These are phyloP conservation scores for Poeciliopsis occidentalis DNA, from an alignment of 2,113 vertebrate genomes.

Conservation along the genomic window DNA sequence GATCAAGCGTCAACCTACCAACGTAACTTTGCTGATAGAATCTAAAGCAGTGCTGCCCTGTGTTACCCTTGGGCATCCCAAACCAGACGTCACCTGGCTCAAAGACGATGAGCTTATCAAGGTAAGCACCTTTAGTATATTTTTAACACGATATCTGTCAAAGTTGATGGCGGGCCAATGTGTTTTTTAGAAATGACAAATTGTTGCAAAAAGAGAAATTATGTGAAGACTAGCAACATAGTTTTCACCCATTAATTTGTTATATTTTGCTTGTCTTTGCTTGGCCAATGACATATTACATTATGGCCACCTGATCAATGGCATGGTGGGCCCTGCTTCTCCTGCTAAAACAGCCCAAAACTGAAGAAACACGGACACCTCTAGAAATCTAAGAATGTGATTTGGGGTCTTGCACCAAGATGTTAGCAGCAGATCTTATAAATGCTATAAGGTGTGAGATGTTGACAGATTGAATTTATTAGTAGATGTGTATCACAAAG, in stretches of 20 bases:
- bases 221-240: not conserved
- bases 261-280: not conserved
- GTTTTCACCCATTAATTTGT: not conserved
- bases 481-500: not conserved
- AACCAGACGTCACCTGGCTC: constrained; percentile 94
- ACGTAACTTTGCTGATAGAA: constrained; percentile 89
- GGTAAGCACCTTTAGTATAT: constrained; percentile 64
- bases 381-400: not conserved
- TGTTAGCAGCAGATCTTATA: no score
- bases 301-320: not conserved
- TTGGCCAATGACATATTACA: not conserved
- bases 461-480: not conserved
- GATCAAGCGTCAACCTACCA: constrained; percentile 92
- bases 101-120: constrained; percentile 90
- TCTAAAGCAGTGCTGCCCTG: constrained; percentile 95
- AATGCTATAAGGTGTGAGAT: not conserved
- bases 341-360: not conserved
- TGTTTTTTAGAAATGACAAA: not conserved
- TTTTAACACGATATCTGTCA: not conserved
- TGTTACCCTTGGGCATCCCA: constrained; percentile 92
- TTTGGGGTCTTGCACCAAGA: no score
- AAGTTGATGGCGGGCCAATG: not conserved
- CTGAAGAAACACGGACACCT: not conserved
- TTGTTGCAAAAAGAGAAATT: not conserved
- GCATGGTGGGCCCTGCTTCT: not conserved